These are phyloP conservation scores for Istiophorus platypterus DNA, from an alignment of 2,113 vertebrate genomes.

Conservation along the genomic window DNA sequence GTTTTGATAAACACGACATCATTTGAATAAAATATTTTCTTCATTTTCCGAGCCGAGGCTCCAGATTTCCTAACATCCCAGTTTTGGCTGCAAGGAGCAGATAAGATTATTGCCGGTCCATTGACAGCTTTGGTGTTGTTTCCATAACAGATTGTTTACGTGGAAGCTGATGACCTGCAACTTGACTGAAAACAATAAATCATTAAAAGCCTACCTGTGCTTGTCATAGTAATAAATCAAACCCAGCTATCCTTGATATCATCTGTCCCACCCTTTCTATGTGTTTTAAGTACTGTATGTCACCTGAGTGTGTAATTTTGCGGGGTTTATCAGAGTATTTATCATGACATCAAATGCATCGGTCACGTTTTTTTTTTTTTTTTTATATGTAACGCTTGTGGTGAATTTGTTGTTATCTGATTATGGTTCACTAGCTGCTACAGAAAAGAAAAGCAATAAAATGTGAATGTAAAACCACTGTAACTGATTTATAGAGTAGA, in stretches of 20 bases:
- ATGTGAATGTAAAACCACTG: constrained; percentile 16
- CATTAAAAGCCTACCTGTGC: constrained; percentile 80
- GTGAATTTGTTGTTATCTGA: constrained; percentile 6
- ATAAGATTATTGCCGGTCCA: constrained; percentile 79
- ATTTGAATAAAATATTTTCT: constrained; percentile 82
- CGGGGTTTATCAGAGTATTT: constrained; percentile 70
- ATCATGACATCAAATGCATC: constrained; percentile 31
- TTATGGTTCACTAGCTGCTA: neutral
- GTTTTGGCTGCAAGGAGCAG: constrained; percentile 74
- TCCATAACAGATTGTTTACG: constrained; percentile 81
- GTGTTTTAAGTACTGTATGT: constrained; percentile 64
- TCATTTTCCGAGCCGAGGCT: constrained; percentile 62
- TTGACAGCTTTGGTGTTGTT: constrained; percentile 79
- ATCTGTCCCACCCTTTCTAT: constrained; percentile 52
- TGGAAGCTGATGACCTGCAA: constrained; percentile 83
- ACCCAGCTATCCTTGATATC: constrained; percentile 57
- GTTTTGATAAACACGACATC: constrained; percentile 73
- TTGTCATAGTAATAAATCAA: constrained; percentile 83
- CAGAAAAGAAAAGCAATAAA: constrained; percentile 25
- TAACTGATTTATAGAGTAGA: constrained; percentile 39
- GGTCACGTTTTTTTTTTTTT: no score
- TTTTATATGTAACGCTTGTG: constrained; percentile 22
- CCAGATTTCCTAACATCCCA: constrained; percentile 51
- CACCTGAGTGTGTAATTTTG: constrained; percentile 70
- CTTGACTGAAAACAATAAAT: constrained; percentile 82